phyloP scores from a whole-genome alignment of 2,797 vertebrate genomes.

The Coendou prehensilis region DNA sequence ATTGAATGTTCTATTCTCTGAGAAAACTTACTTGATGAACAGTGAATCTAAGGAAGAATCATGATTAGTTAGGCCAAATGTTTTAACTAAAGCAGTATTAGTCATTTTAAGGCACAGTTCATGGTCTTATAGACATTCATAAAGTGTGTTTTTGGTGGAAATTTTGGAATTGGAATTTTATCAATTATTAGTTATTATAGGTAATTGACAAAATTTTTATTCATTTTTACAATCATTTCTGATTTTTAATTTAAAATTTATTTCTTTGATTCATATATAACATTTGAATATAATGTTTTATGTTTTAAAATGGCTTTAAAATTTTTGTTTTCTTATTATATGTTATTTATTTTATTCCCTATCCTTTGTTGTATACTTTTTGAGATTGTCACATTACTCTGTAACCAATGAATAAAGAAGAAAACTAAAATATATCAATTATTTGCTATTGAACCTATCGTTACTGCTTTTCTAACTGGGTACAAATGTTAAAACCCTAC shows the following conservation, averaged over 20 bases:
- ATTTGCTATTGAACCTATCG: neutral
- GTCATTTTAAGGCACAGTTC: neutral
- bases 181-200: neutral
- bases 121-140: neutral
- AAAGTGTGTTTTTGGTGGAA: neutral
- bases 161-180: neutral
- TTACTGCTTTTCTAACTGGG: neutral
- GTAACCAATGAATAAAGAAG: neutral
- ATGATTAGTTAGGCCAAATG: neutral
- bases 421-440: neutral
- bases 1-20: neutral
- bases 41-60: neutral
- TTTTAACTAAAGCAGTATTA: neutral
- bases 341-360: neutral
- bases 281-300: neutral
- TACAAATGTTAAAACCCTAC: neutral
- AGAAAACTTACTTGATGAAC: neutral
- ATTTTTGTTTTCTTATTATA: neutral
- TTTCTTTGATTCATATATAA: neutral
- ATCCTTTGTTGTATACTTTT: neutral
- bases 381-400: neutral
- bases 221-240: neutral
- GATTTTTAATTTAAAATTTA: neutral
- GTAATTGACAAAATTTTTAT: neutral
- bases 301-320: neutral